These are phyloP conservation scores for Tanypteryx hageni DNA, from an alignment of 2,888 invertebrate species.

Conservation along the genomic window DNA sequence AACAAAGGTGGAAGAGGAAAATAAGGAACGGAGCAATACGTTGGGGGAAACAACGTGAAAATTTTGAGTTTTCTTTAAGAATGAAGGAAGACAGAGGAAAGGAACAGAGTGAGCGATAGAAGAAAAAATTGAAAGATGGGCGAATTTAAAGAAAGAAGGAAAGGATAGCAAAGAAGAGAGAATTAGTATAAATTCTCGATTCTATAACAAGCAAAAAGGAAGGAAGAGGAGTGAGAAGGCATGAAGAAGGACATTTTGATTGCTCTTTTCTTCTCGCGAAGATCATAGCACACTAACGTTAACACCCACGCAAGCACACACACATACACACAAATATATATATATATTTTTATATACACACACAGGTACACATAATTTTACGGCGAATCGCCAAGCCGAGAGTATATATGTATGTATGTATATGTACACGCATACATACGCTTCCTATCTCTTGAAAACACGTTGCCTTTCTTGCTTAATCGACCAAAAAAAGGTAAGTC, in stretches of 20 bases:
- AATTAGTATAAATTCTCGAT: background rate
- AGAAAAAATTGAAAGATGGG: background rate
- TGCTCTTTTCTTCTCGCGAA: slow-evolving; percentile 46
- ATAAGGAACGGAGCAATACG: background rate
- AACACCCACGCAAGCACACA: slow-evolving; percentile 57
- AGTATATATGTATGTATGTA: background rate
- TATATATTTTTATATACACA: slow-evolving; percentile 50
- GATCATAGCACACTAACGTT: slow-evolving; percentile 50
- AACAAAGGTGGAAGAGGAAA: background rate
- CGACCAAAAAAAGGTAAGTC: slow-evolving; percentile 1
- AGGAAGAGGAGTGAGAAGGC: slow-evolving; percentile 40
- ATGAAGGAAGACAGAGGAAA: background rate
- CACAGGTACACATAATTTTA: slow-evolving; percentile 62
- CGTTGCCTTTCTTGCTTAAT: background rate
- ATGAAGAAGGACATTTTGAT: background rate
- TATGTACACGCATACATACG: background rate
- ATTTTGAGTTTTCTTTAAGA: background rate
- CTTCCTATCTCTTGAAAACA: background rate
- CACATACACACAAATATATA: slow-evolving; percentile 51
- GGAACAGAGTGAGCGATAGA: background rate
- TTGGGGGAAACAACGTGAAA: too few species aligned
- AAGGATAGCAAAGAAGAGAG: background rate
- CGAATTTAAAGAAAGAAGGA: background rate
- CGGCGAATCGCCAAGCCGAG: slow-evolving; percentile 49
- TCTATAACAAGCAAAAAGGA: background rate